A percentile compares a stretch with the other conserved stretches of the same genome.
These are phyloP conservation scores for Andricus quercusramuli DNA, from an alignment of 2,888 invertebrate species.

Conservation along the genomic window DNA sequence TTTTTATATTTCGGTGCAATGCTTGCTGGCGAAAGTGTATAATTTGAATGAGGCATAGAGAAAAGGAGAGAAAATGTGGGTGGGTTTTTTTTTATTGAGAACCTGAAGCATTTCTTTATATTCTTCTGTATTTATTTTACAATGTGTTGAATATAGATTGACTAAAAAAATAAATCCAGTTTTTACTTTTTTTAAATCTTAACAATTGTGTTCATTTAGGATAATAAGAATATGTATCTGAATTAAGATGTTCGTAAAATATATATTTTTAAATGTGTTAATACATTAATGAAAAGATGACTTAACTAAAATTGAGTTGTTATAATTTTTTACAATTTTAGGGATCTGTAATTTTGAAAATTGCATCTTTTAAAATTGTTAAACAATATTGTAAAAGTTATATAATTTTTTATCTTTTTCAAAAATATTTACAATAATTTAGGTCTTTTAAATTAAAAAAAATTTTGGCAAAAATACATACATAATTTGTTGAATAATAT, in stretches of 20 bases:
- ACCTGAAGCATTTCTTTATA: constrained; percentile 58
- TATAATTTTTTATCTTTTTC: background rate
- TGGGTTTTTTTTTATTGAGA: constrained; percentile 44
- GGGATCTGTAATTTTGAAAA: background rate
- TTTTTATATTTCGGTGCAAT: constrained; percentile 42
- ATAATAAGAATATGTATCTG: too few relatives aligned
- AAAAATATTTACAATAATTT: too few relatives aligned
- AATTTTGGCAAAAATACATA: too few relatives aligned
- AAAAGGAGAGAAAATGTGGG: constrained; percentile 42
- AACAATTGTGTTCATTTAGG: background rate
- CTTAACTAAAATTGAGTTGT: background rate
- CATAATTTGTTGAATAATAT: too few relatives aligned
- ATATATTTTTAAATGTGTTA: too few relatives aligned
- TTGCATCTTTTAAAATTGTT: background rate
- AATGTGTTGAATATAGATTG: constrained; percentile 55
- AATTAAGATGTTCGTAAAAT: too few relatives aligned
- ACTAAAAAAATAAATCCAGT: constrained; percentile 37
- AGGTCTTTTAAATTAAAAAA: too few relatives aligned
- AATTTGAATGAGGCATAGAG: constrained; percentile 6
- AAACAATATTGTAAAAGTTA: background rate
- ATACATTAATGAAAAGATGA: too few relatives aligned
- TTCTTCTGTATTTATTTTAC: constrained; percentile 62
- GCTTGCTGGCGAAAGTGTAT: background rate
- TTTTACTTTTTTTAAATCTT: constrained; percentile 36
- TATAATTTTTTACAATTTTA: background rate